Evolutionary conservation across 2,113 vertebrate genomes (phyloP), one percentile per base, ranked within the genome.

Genomic region (human): DNA sequence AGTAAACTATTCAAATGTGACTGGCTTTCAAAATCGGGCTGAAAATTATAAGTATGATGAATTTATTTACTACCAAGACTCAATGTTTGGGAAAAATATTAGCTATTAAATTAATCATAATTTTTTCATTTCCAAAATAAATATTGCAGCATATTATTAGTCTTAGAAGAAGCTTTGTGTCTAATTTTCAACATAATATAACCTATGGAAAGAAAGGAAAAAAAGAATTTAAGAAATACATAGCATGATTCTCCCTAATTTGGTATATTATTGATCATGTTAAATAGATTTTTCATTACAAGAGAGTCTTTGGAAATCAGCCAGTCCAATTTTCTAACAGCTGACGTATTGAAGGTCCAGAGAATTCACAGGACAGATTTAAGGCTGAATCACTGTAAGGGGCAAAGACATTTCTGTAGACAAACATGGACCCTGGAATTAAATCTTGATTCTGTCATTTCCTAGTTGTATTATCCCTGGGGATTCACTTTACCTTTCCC

Each of bases 31-130:
- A 90, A 87, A 94, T 8, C 12, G 76, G 18, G 1, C 9, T 59
- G 1, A 89, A 78, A 75, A 84, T 57, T 35, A 83, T 85, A 92
- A 25, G 45, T 92, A 16, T 68, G 20, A 66, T 57, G 4, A 61
- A 78, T 55, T 76, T 6, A 86, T 45, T 89, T 92, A 72, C 27
- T 72, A 45, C 8, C 18, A 52, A 93, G 32, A 75, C 13, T 85
- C 84, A 92, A 68, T 43, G 3, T 75, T 78, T 98, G 16, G 32
- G 17, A 72, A 90, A 85, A 48, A 23, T 78, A 79, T 93, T 89
- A 48, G 61, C 27, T 80, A n/a, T 50, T 59, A 82, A 66, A 79
- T 82, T 92, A 6, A 72, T 82, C 27, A 79, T 59, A 80, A 12
- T 9, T 14, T 80, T 94, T 83, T 94, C 20, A 61, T 75, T 89